Base-by-base conservation (phyloP, 2,113 vertebrate genomes). In the Xiphophorus hellerii region DNA sequence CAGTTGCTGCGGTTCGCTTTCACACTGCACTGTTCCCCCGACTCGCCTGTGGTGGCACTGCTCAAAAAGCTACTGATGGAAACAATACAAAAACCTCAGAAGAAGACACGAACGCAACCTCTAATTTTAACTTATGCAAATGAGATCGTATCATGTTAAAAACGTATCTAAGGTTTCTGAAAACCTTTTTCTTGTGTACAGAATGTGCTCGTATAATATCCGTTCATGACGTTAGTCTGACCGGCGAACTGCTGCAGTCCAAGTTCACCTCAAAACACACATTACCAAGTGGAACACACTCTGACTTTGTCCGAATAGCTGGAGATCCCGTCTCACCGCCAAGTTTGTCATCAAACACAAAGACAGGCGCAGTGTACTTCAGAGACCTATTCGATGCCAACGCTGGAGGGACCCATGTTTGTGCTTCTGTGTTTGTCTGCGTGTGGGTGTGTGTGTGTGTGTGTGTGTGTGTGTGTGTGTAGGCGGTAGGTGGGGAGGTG, bases 321-420 rank as follows among this genome's bases (percentile, higher is more conserved):
- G 58, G 35, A 81, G 68, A 20, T n/a, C 71, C 29, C 51, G 75
- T 69, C 86, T 78, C 82, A 60, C 84, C 67, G 78, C 82, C 73
- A 66, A 84, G 88, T 82, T 78, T 87, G 78, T 82, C 82, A 86
- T 88, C 87, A 88, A 81, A 88, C 84, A 87, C 82, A 90, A 71
- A 85, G 66, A 48, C 48, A 30, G 69, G 68, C 63, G 58, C 17
- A n/a, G 74, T 71, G 74, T 79, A 81, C 84, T 88, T 77, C 64
- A 76, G 80, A 88, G 81, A 84, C 63, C 30, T 66, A 72, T 81
- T 81, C 74, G 86, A 82, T 87, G 86, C 62, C 58, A 70, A 82
- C 39, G 44, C 72, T 82, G 72, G 58, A 66, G 68, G 80, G 72
- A 54, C 20, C 51, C 8, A 17, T 58, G 51, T 17, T 58, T n/a